Conservation (phyloP, 2,113 vertebrate genomes). For the Serinus canaria region DNA sequence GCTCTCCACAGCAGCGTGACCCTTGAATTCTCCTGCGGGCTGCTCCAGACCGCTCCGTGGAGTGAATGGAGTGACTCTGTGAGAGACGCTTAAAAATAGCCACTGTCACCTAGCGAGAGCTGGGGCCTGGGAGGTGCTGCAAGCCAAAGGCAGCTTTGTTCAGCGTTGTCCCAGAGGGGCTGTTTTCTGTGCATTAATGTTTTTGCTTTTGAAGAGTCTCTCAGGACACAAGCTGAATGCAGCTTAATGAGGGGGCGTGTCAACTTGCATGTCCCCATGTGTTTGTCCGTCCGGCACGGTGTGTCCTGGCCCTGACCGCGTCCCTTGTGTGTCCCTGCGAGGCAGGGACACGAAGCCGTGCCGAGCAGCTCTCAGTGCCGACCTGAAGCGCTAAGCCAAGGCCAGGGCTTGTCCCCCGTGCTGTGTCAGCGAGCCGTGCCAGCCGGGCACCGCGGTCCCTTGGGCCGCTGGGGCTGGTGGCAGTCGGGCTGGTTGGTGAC, state of each 20-base stretch:
- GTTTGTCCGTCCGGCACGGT: rapidly evolving
- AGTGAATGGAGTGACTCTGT: not conserved
- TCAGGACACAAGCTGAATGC: not conserved
- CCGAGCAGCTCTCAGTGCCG: rapidly evolving
- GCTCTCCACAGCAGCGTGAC: rapidly evolving
- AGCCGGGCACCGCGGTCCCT: rapidly evolving
- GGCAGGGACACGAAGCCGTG: rapidly evolving
- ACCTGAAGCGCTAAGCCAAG: rapidly evolving
- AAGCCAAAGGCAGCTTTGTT: not conserved
- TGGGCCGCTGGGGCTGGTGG: not conserved
- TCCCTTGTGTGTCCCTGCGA: rapidly evolving
- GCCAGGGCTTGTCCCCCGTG: rapidly evolving
- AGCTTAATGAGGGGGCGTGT: not conserved
- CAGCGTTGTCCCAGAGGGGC: not conserved
- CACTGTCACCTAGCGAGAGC: not conserved
- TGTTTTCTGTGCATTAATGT: no score
- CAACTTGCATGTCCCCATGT: rapidly evolving
- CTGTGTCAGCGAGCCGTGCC: not conserved
- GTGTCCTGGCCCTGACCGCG: not conserved
- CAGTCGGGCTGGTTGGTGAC: not conserved
- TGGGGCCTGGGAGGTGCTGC: not conserved
- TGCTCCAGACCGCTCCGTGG: rapidly evolving
- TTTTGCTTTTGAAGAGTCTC: not conserved
- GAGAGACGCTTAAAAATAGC: not conserved
- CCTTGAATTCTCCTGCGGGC: not conserved